Evolutionary conservation across 2,888 invertebrate genomes (phyloP), one percentile per base, ranked within the genome.

Genomic region (Dastarcus helophoroides): DNA sequence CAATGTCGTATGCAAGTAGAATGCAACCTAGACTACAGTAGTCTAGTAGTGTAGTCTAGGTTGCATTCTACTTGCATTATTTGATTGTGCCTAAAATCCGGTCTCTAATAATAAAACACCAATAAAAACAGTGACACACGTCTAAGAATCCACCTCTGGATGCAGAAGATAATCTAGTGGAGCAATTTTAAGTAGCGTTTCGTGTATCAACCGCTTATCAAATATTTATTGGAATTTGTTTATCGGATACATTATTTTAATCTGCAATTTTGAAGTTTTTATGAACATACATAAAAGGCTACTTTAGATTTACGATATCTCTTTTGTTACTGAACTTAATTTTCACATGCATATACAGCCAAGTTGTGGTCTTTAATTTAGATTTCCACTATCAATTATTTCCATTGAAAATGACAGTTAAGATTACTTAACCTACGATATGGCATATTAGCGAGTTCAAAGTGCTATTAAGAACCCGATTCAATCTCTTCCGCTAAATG

Each of bases 191-290:
- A 59, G 59, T 59, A 59, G 57, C 57, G 47, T 58, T 58, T 54
- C 58, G 49, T 59, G 59, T 58, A 58, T 56, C 52, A 47, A 46
- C 46, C 43, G 46, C 53, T 58, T 59, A 59, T 59, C 59, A 57
- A 54, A 57, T 58, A 58, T 59, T 59, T 58, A 59, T 58, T 58
- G 56, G 54, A 51, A 59, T 58, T 56, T 53, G 47, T 51, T 58
- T 58, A 56, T 58, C 58, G 52, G 47, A 50, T 54, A 53, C 54
- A 54, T 55, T 56, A 56, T 55, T 55, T 56, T 56, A 56, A 58
- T 57, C 57, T 50, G 47, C 44, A 38, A 50, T 51, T 56, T 57
- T 58, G 58, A 58, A 54, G 58, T 53, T 50, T 59, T 59, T 58
- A 59, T 58, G 56, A 54, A 47, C 51, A 45, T 48, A 53, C 54